Evolutionary conservation across 1,140 invertebrate genomes (phyloP), one percentile per base, ranked within the genome.

Genomic region (Bombus waltoni): DNA sequence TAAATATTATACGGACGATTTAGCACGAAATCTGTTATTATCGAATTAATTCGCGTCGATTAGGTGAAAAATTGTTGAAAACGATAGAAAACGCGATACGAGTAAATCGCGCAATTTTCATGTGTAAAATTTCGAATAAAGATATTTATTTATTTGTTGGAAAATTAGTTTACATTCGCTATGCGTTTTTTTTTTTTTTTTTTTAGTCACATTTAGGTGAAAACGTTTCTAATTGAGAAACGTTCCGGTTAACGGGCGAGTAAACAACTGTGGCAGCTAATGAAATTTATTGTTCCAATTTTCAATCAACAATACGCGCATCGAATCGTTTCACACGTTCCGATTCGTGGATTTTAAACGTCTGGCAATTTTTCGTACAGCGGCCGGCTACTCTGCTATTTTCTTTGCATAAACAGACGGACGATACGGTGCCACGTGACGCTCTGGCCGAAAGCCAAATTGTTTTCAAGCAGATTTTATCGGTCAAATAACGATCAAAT

Each of bases 271-370:
- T 18, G 74, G 74, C 42, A 13, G 47, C 5, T 35, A 59, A 59
- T 76, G 53, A 57, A 76, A 59, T 76, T 35, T 59, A 59, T 38
- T 25, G n/a, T 59, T 18, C 74, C 47, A 40, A 38, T 76, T 76
- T 76, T 76, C 74, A 59, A 76, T 76, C 74, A 76, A 59, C 53
- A 76, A 59, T 35, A 38, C 74, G 15, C 25, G 74, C 53, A 1
- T 8, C 74, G 53, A 76, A 38, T 76, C 11, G 74, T 15, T n/a
- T 59, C 47, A 40, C 44, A 47, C 32, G n/a, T 15, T n/a, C 13
- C 53, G 53, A 59, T 53, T 28, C 38, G 22, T 13, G 70, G 4
- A 25, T 75, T 38, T 59, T 9, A 76, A 59, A 76, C 25, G 35
- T 32, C 5, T 22, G 6, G 10, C n/a, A 32, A 32, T 76, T 76